Conservation (phyloP, 2,797 vertebrate species). For the Clarias laeviceps region DNA sequence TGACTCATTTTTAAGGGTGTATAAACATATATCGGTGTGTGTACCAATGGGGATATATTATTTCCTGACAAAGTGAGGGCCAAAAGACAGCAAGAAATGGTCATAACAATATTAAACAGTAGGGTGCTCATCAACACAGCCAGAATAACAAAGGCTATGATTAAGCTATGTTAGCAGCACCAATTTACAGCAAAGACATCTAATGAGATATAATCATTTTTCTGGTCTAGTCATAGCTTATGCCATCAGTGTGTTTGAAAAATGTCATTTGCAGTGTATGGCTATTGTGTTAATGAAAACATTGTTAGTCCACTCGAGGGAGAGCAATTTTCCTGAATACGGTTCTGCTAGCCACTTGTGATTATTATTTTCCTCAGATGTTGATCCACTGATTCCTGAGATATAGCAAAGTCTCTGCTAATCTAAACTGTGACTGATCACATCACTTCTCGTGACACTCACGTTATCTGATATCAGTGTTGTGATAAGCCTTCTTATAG, state of each 20-base stretch:
- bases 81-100: constrained; percentile 3
- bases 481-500: neutral
- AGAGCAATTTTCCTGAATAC: neutral
- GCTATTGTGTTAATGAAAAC: neutral
- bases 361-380: neutral
- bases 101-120: constrained; percentile 16
- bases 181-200: constrained; percentile 13
- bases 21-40: neutral
- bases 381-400: neutral
- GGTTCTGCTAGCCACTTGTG: neutral
- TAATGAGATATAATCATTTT: constrained; percentile 10
- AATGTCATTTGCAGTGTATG: neutral
- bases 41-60: neutral
- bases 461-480: too few relatives aligned
- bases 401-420: neutral
- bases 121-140: constrained; percentile 21
- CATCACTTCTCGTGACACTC: neutral
- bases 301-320: neutral
- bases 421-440: neutral
- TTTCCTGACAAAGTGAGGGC: too few relatives aligned
- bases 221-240: neutral
- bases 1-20: neutral
- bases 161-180: constrained; percentile 24
- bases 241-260: neutral
- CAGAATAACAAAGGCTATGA: neutral